These are phyloP conservation scores for Bombus polaris DNA, from an alignment of 1,140 invertebrate species.

Conservation along the genomic window DNA sequence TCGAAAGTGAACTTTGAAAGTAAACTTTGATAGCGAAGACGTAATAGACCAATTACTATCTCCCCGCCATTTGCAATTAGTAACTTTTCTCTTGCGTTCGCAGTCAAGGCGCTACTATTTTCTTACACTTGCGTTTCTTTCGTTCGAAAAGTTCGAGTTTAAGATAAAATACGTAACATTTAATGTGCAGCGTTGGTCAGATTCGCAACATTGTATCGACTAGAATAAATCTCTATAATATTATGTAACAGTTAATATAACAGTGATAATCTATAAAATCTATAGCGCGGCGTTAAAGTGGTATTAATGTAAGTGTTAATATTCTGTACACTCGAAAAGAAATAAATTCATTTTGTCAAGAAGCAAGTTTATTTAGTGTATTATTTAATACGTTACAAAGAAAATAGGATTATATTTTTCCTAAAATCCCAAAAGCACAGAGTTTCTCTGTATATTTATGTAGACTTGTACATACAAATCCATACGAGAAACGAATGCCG, in stretches of 20 bases:
- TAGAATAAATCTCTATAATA: not conserved
- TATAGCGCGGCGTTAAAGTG: not conserved
- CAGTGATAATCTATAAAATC: not conserved
- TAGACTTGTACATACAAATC: too few relatives aligned
- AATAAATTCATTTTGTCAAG: not conserved
- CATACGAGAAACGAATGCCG: too few relatives aligned
- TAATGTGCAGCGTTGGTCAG: not conserved
- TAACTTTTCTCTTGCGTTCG: not conserved
- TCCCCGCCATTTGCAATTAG: not conserved
- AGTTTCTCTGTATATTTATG: too few relatives aligned
- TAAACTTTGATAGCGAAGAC: not conserved
- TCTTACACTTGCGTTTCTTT: not conserved
- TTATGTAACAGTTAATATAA: not conserved
- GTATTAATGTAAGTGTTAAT: not conserved
- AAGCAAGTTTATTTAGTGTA: not conserved
- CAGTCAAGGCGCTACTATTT: not conserved
- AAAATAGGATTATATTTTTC: too few relatives aligned
- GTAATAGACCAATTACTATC: slow-evolving; percentile 25
- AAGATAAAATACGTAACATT: not conserved
- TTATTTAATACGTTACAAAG: not conserved
- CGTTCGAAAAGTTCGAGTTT: not conserved
- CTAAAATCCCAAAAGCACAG: too few relatives aligned
- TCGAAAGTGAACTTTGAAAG: not conserved
- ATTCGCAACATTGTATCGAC: not conserved
- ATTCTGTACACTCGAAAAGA: not conserved